These are phyloP conservation scores for Cardiocondyla obscurior DNA, from an alignment of 1,140 invertebrate genomes.

Conservation along the genomic window DNA sequence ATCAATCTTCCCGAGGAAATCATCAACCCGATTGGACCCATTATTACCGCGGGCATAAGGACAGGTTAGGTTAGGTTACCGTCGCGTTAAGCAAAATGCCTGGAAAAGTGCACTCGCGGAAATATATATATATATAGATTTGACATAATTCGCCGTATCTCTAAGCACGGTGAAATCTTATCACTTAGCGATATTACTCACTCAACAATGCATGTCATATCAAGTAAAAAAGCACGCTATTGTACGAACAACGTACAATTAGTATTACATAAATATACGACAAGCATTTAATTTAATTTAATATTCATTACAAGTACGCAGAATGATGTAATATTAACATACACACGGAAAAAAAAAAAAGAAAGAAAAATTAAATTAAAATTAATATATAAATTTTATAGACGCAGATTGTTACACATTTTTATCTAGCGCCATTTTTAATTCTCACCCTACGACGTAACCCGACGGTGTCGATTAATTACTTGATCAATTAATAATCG, in stretches of 20 bases:
- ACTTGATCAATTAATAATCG: too few species aligned
- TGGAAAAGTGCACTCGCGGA: background rate
- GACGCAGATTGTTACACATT: too few species aligned
- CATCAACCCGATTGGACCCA: background rate
- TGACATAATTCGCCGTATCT: background rate
- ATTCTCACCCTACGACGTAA: background rate
- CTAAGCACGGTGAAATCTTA: slow-evolving; percentile 3
- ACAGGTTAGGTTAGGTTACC: too few species aligned
- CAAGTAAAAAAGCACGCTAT: background rate
- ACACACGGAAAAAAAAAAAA: too few species aligned
- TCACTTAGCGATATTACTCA: background rate
- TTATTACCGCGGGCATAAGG: background rate
- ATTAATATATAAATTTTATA: too few species aligned
- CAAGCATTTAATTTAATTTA: too few species aligned
- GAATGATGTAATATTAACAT: too few species aligned
- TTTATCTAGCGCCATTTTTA: too few species aligned
- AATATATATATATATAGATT: background rate
- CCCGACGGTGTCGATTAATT: background rate
- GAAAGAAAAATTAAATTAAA: too few species aligned
- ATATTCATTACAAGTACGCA: too few species aligned
- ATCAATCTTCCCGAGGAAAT: background rate
- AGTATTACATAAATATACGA: too few species aligned
- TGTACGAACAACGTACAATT: background rate
- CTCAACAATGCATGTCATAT: background rate
- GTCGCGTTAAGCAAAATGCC: background rate